Evolutionary conservation across 2,113 vertebrate genomes (phyloP), one percentile per base, ranked within the genome.

Genomic region (Salvator merianae): DNA sequence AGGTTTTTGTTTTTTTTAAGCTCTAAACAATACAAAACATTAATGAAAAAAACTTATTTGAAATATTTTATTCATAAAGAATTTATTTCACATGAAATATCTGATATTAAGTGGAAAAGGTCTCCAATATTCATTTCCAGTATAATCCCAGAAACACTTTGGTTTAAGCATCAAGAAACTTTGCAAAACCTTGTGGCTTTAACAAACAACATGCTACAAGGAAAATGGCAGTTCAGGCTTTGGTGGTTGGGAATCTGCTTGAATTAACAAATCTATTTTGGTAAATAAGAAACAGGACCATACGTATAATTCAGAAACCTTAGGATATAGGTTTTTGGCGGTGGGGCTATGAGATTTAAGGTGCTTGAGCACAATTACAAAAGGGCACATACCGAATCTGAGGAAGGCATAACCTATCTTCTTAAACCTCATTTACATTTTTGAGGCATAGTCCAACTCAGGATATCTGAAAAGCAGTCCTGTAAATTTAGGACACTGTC

Each of bases 41-140:
- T 62, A 16, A 73, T 59, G 40, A 14, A 7, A 32, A 78, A 40
- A 59, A 59, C 9, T 55, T 71, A 40, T 62, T 68, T 36, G 59
- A 14, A 69, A 77, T 43, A 36, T 43, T 84, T 47, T 84, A 78
- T 62, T 84, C 16, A 59, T 59, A 75, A 78, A 32, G 5, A 69
- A 22, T n/a, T 69, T 47, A 77, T 43, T 84, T 78, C 30, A 79
- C 30, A 78, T 32, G 71, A 0, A 43, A 70, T n/a, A n/a, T n/a
- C n/a, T n/a, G n/a, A n/a, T n/a, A 70, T 55, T 30, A 55, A 70
- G 32, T 34, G 16, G 8, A 16, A 34, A 3, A 20, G 2, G 32
- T 59, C 28, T 30, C 7, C 34, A 38, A 13, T 26, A 50, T 72
- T 22, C 2, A 59, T 71, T 30, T 81, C 32, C 7, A 71, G 34